phyloP scores from a whole-genome alignment of 2,888 invertebrate genomes.

The Isoperla grammatica region DNA sequence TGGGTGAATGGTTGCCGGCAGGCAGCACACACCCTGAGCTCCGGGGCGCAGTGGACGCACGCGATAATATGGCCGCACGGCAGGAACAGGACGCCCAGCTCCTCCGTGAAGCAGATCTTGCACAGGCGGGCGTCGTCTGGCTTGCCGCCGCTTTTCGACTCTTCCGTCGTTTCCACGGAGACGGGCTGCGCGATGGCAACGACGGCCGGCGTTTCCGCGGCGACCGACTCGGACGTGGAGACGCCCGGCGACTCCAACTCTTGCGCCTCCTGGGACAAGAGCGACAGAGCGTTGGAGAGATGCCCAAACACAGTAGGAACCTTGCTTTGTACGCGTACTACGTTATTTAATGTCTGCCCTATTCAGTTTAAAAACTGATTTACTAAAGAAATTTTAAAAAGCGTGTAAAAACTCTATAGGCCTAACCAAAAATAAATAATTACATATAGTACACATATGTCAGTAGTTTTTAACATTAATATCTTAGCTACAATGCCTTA shows the following conservation, averaged over 20 bases:
- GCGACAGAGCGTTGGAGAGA: too few relatives aligned
- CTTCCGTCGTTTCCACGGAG: conserved; percentile 18
- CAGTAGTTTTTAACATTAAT: too few relatives aligned
- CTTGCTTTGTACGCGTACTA: too few relatives aligned
- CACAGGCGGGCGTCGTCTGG: conserved; percentile 55
- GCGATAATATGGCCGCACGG: conserved; percentile 94
- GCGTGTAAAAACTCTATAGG: too few relatives aligned
- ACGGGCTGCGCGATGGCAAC: not conserved
- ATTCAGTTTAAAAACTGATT: too few relatives aligned
- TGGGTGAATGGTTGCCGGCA: conserved; percentile 72
- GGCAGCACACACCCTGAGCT: conserved; percentile 79
- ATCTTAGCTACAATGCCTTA: too few relatives aligned
- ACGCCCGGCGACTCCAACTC: conserved; percentile 33
- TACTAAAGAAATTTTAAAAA: too few relatives aligned
- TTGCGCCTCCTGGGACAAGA: conserved; percentile 39
- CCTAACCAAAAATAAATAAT: too few relatives aligned
- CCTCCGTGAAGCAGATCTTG: conserved; percentile 87
- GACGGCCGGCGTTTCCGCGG: not conserved
- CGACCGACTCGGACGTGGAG: not conserved
- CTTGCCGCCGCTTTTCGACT: conserved; percentile 27
- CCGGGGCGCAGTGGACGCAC: conserved; percentile 85
- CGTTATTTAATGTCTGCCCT: too few relatives aligned
- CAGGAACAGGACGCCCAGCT: conserved; percentile 84
- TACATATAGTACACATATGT: too few relatives aligned
- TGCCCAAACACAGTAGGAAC: too few relatives aligned